Percentiles rank a stretch among this genome's conserved stretches.
Conservation (phyloP, 2,113 vertebrate genomes). For the Trichechus manatus region DNA sequence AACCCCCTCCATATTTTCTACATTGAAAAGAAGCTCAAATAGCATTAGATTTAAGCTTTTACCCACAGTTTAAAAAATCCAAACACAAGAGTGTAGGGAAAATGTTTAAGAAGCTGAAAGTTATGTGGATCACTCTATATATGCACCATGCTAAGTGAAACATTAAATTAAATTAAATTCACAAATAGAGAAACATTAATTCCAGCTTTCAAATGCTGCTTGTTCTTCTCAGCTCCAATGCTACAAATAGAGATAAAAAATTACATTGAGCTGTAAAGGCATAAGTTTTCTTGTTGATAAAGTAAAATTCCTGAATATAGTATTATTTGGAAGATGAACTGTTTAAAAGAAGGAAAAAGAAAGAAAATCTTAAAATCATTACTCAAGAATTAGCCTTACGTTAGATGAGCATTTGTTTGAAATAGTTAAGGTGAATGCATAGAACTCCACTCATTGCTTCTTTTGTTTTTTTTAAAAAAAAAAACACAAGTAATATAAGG, state of each 20-base stretch:
- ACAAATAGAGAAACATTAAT: constrained; percentile 15
- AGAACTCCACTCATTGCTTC: not conserved
- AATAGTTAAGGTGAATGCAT: constrained; percentile 21
- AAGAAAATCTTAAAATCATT: not conserved
- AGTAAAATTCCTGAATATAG: constrained; percentile 3
- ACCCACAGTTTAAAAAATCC: not conserved
- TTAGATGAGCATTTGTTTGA: not conserved
- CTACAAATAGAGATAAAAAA: not conserved
- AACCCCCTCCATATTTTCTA: not conserved
- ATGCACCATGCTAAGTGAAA: constrained; percentile 40
- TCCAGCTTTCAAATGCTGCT: constrained; percentile 43
- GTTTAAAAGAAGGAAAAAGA: not conserved
- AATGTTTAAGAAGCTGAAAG: constrained; percentile 43
- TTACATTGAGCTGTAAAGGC: not conserved
- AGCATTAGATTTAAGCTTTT: constrained; percentile 20
- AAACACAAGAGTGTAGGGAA: constrained; percentile 24
- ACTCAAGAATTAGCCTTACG: not conserved
- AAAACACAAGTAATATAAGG: not conserved
- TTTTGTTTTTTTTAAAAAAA: constrained; percentile 17
- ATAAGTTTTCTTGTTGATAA: not conserved
- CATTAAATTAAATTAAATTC: constrained; percentile 68
- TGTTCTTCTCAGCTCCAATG: not conserved
- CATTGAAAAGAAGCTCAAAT: constrained; percentile 2
- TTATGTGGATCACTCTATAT: constrained; percentile 52
- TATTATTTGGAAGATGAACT: not conserved